Percentiles rank a stretch among this genome's conserved stretches.
These are phyloP conservation scores for Parasteatoda lunata DNA, from an alignment of 2,888 invertebrate species.

Conservation along the genomic window DNA sequence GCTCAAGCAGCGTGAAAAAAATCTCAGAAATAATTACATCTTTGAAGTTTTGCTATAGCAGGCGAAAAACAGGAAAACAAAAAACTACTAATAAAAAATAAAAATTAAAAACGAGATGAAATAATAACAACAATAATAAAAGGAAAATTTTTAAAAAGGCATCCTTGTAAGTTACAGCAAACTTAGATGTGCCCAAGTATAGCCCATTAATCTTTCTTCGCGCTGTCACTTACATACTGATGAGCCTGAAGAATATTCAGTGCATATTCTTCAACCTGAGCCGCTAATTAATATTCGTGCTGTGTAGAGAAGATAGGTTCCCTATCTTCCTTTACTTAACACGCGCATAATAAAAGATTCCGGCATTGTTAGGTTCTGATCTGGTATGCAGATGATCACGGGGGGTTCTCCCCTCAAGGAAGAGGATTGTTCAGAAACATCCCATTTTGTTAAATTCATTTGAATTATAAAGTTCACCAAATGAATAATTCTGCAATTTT, in stretches of 20 bases:
- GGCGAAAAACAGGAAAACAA: conserved; percentile 10
- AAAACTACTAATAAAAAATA: conserved; percentile 8
- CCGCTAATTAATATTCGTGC: conserved; percentile 67
- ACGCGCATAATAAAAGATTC: conserved; percentile 58
- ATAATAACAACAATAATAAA: conserved; percentile 53
- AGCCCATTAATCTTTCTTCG: conserved; percentile 59
- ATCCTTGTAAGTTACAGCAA: conserved; percentile 63
- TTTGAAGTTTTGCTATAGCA: conserved; percentile 43
- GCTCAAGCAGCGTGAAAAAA: conserved; percentile 9
- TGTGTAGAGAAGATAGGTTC: conserved; percentile 65
- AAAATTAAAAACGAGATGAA: conserved; percentile 43
- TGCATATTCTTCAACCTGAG: conserved; percentile 57
- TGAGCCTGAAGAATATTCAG: conserved; percentile 61
- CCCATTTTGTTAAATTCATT: too few species aligned
- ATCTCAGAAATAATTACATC: conserved; percentile 66
- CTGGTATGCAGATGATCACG: conserved; percentile 46
- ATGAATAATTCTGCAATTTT: background rate
- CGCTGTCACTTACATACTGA: conserved; percentile 66
- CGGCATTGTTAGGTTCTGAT: conserved; percentile 58
- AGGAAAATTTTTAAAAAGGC: conserved; percentile 57
- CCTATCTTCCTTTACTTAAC: conserved; percentile 65
- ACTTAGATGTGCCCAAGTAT: conserved; percentile 62
- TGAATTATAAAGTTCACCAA: background rate
- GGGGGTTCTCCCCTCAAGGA: too few species aligned
- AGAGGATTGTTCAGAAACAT: too few species aligned